phyloP scores from a whole-genome alignment of 1,140 invertebrate genomes.

The Drosophila ananassae region DNA sequence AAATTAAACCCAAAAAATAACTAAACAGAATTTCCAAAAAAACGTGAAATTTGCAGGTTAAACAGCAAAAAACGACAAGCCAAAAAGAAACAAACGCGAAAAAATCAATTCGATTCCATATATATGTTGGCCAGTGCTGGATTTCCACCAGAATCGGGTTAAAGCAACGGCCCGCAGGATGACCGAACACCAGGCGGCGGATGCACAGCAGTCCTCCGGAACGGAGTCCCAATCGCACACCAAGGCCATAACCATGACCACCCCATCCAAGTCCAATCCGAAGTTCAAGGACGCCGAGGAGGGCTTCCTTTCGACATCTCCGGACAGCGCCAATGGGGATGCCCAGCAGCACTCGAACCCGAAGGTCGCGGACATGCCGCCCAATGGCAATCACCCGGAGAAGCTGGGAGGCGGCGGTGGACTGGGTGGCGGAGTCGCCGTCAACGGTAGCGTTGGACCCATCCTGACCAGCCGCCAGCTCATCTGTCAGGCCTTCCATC shows the following conservation, averaged over 20 bases:
- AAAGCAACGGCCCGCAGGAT: constrained; percentile 18
- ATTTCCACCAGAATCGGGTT: constrained; percentile 15
- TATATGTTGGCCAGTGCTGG: constrained; percentile 41
- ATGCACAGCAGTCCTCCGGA: constrained; percentile 8
- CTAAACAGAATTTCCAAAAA: background rate
- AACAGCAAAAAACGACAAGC: background rate
- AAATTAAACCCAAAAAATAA: constrained; percentile 12
- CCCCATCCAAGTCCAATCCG: constrained; percentile 28
- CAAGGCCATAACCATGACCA: constrained; percentile 15
- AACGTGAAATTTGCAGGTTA: constrained; percentile 41
- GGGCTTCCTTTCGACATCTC: constrained; percentile 78
- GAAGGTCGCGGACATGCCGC: background rate
- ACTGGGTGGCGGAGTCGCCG: background rate
- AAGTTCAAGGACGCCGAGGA: constrained; percentile 67
- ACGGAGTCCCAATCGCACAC: constrained; percentile 18
- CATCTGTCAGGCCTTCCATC: constrained; percentile 54
- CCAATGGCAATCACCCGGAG: constrained; percentile 14
- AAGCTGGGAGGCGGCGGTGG: constrained; percentile 11
- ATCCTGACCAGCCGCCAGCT: constrained; percentile 10
- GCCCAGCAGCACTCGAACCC: constrained; percentile 29
- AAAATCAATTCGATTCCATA: constrained; percentile 35
- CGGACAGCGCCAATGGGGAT: constrained; percentile 79
- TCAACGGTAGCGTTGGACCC: background rate
- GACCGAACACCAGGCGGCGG: constrained; percentile 42
- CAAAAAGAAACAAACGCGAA: constrained; percentile 4